phyloP scores from a whole-genome alignment of 2,888 invertebrate genomes.

The Ochropleura leucogaster region DNA sequence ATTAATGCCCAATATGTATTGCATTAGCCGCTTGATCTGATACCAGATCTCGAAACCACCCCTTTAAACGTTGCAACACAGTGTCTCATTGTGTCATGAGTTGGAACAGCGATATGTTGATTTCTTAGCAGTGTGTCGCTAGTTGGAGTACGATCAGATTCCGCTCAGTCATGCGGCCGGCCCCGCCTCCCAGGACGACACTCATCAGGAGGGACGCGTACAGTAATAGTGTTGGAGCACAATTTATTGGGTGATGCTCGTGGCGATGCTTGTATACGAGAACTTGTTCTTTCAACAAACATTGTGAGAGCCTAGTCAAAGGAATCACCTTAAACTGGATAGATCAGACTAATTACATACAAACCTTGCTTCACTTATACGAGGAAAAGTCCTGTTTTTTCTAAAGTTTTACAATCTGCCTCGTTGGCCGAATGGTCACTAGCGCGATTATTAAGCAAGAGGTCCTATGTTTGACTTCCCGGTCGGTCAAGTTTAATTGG shows the following conservation, averaged over 20 bases:
- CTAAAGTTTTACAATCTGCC: not conserved
- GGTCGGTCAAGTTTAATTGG: no score
- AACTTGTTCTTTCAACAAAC: slow-evolving; percentile 34
- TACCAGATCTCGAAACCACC: slow-evolving; percentile 32
- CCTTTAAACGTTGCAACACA: slow-evolving; percentile 24
- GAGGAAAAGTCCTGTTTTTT: not conserved
- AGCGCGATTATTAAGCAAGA: no score
- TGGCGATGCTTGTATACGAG: slow-evolving; percentile 34
- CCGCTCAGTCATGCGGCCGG: slow-evolving; percentile 43
- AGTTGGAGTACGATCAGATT: slow-evolving; percentile 35
- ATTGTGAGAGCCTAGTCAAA: not conserved
- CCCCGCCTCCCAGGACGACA: slow-evolving; percentile 57
- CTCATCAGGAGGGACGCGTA: slow-evolving; percentile 46
- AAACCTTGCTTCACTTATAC: not conserved
- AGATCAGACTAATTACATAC: not conserved
- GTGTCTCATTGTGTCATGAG: slow-evolving; percentile 19
- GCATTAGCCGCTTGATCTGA: slow-evolving; percentile 60
- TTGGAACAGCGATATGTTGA: not conserved
- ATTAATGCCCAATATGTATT: slow-evolving; percentile 67
- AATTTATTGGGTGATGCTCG: slow-evolving; percentile 37
- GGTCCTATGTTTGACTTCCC: no score
- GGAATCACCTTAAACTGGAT: not conserved
- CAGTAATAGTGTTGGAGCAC: slow-evolving; percentile 52
- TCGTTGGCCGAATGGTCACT: not conserved
- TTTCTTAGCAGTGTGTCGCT: slow-evolving; percentile 31